Evolutionary conservation across 2,797 vertebrate genomes (phyloP).

Genomic region (Molossus molossus): DNA sequence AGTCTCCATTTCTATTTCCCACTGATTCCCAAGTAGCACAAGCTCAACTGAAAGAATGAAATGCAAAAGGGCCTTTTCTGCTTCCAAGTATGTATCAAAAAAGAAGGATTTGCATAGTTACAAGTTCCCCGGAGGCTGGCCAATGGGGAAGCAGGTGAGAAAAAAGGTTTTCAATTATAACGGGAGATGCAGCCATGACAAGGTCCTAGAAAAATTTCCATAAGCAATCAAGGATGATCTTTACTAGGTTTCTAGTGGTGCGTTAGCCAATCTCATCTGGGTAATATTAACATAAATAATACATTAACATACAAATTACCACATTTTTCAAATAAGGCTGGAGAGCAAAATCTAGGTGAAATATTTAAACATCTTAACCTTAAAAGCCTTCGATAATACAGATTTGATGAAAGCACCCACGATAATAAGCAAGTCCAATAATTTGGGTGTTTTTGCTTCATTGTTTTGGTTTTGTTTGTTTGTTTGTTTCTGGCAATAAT

Average conservation of each 20-base stretch:
- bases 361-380: background rate
- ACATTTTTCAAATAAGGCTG: slow-evolving; percentile 2
- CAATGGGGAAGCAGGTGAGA: background rate
- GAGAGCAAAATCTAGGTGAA: slow-evolving; percentile 34
- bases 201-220: background rate
- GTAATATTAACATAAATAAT: background rate
- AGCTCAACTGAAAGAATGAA: background rate
- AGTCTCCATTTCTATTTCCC: background rate
- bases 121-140: background rate
- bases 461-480: too few relatives aligned
- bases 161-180: background rate
- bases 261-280: background rate
- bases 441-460: background rate
- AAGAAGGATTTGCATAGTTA: background rate
- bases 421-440: slow-evolving; percentile 33
- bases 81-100: slow-evolving; percentile 48
- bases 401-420: slow-evolving; percentile 49
- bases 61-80: background rate
- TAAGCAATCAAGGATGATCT: background rate
- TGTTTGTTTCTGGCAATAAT: background rate
- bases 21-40: background rate
- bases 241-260: background rate
- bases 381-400: background rate
- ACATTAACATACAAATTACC: background rate
- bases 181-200: background rate